phyloP scores from a whole-genome alignment of 2,113 vertebrate species.

The Prinia subflava region DNA sequence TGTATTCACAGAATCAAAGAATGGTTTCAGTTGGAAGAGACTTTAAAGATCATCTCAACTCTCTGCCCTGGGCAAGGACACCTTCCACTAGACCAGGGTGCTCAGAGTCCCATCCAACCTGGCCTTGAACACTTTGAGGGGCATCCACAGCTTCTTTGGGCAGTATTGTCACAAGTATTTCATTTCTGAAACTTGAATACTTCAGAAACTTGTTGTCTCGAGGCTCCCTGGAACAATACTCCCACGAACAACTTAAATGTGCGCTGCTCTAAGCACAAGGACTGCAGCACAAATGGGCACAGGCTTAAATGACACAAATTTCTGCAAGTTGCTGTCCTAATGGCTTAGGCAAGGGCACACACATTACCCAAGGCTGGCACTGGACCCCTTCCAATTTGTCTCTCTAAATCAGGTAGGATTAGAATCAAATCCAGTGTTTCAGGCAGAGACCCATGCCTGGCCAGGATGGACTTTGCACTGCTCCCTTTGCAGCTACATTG shows the following conservation, averaged over 20 bases:
- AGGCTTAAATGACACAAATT: constrained; percentile 7
- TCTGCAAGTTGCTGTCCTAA: constrained; percentile 28
- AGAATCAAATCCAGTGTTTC: not conserved
- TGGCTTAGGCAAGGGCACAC: not conserved
- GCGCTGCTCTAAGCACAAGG: not conserved
- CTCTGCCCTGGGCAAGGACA: not conserved
- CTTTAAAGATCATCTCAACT: not conserved
- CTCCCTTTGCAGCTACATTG: not conserved
- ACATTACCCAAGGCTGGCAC: not conserved
- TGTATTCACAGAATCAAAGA: not conserved
- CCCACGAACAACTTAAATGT: not conserved
- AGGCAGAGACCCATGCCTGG: not conserved
- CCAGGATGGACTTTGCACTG: not conserved
- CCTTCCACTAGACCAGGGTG: not conserved
- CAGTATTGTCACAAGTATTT: not conserved
- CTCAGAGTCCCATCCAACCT: not conserved
- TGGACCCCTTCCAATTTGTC: constrained; percentile 34
- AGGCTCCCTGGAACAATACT: not conserved
- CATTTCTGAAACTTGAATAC: not conserved
- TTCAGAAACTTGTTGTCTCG: not conserved
- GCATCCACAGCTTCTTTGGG: not conserved
- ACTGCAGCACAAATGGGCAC: not conserved
- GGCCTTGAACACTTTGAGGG: not conserved
- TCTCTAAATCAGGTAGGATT: constrained; percentile 41
- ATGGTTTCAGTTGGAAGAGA: not conserved